phyloP scores from a whole-genome alignment of 2,888 invertebrate species.

The Dorcus hopei region DNA sequence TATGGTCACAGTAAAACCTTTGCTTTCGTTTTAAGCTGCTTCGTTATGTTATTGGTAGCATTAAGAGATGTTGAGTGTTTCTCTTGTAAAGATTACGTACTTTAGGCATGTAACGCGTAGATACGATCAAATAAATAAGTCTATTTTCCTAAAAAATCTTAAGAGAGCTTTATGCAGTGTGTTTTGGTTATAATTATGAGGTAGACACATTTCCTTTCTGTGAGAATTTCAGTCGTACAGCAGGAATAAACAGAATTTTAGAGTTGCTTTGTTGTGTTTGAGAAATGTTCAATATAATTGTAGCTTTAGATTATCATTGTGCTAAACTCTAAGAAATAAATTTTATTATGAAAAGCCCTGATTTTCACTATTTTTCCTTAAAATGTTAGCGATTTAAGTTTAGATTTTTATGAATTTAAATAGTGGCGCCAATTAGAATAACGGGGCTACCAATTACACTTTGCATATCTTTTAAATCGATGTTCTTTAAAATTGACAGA shows the following conservation, averaged over 20 bases:
- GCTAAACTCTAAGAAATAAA: constrained; percentile 12
- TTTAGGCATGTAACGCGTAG: background rate
- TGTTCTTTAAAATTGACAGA: no score
- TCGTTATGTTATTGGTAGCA: background rate
- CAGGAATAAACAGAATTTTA: background rate
- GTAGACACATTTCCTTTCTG: constrained; percentile 8
- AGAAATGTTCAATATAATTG: background rate
- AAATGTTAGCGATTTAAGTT: background rate
- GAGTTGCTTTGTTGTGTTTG: constrained; percentile 13
- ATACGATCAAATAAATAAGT: constrained; percentile 2
- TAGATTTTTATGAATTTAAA: no score
- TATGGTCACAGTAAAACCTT: no score
- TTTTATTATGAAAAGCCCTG: constrained; percentile 10
- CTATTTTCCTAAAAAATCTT: constrained; percentile 12
- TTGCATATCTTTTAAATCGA: no score
- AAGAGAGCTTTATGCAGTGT: constrained; percentile 13
- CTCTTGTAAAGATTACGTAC: background rate
- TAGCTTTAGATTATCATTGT: constrained; percentile 16
- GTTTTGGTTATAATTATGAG: constrained; percentile 18
- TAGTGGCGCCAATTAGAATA: no score
- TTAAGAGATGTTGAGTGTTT: background rate
- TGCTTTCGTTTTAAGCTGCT: no score
- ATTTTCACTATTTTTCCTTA: background rate
- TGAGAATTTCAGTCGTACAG: constrained; percentile 10
- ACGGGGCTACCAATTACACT: no score